A percentile compares a stretch with the other conserved stretches of the same genome.
Conservation (phyloP, 35 echinoderm and acorn worm genomes). For the Hemicentrotus pulcherrimus region DNA sequence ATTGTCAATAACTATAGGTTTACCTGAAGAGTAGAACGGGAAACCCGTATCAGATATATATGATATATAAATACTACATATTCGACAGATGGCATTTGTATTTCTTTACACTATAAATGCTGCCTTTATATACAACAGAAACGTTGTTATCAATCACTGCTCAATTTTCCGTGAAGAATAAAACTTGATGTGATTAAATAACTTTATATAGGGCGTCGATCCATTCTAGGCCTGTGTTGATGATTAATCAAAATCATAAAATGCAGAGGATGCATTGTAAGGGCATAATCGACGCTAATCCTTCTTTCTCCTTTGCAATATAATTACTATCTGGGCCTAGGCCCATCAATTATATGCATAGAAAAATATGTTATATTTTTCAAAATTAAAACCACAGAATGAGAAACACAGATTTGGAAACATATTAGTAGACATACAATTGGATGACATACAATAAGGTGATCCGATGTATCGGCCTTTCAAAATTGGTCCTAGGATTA, state of each 20-base stretch:
- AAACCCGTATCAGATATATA: neutral
- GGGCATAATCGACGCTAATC: neutral
- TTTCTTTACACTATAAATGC: neutral
- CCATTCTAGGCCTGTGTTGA: neutral
- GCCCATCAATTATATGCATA: no score
- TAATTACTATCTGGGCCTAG: no score
- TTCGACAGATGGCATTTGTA: no score
- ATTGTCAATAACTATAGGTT: neutral
- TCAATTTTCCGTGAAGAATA: neutral
- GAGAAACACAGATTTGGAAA: no score
- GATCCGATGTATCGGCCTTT: no score
- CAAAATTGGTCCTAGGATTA: no score
- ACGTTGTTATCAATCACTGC: neutral
- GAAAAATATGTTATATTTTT: no score
- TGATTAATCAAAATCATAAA: neutral
- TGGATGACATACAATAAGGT: no score
- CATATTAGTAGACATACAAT: no score
- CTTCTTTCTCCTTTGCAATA: no score
- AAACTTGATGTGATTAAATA: neutral
- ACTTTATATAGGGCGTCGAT: neutral
- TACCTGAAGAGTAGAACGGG: neutral
- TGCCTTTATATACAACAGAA: neutral
- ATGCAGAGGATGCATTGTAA: neutral
- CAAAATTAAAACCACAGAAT: no score
- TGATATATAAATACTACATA: no score